Evolutionary conservation across 2,888 invertebrate genomes (phyloP).

Genomic region (Hermodice carunculata): DNA sequence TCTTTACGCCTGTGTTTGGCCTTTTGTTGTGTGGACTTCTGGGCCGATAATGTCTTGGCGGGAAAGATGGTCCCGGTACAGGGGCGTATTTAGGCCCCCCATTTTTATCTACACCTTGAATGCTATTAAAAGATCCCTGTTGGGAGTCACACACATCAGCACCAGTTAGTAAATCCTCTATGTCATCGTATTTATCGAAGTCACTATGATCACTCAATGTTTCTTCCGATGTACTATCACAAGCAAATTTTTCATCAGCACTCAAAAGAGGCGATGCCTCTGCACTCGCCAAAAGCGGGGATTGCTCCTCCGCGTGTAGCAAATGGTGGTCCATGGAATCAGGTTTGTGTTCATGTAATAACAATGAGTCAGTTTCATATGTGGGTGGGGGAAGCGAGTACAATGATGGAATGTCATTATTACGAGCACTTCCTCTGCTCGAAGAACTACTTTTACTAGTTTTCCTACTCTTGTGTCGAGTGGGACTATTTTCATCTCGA

Average conservation of each 20-base stretch:
- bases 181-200: conserved; percentile 13
- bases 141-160: too few species aligned
- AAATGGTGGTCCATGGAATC: conserved; percentile 5
- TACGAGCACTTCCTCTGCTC: too few species aligned
- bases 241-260: conserved; percentile 4
- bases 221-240: conserved; percentile 26
- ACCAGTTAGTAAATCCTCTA: conserved; percentile 23
- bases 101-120: neutral
- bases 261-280: conserved; percentile 15
- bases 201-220: conserved; percentile 27
- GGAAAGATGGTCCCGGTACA: neutral
- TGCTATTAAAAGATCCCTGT: conserved; percentile 20
- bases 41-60: neutral
- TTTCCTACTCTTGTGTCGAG: too few species aligned
- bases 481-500: neutral
- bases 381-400: too few species aligned
- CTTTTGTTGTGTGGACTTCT: neutral
- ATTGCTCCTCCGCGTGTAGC: neutral
- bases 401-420: too few species aligned
- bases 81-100: neutral
- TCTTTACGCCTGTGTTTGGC: too few species aligned
- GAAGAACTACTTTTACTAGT: too few species aligned
- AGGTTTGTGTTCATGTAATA: conserved; percentile 16
- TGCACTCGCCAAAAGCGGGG: neutral
- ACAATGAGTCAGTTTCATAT: conserved; percentile 8